A percentile compares a stretch with the other conserved stretches of the same genome.
Conservation (phyloP, 2,888 invertebrate genomes). For the Phalera bucephala region DNA sequence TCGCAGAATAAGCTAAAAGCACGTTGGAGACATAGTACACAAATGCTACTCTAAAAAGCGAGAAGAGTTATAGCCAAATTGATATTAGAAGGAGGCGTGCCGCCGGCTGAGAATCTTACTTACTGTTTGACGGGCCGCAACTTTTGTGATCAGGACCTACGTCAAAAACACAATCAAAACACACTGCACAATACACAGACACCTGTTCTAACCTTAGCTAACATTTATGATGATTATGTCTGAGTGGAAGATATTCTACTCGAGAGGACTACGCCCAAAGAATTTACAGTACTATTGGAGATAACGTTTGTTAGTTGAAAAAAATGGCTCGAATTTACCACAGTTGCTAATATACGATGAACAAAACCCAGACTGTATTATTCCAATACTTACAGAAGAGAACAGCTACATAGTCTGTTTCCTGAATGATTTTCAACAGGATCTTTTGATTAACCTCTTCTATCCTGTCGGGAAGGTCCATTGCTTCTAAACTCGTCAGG, state of each 20-base stretch:
- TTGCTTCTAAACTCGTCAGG: conserved; percentile 95
- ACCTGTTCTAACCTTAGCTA: conserved; percentile 47
- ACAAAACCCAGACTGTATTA: conserved; percentile 44
- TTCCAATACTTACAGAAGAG: conserved; percentile 93
- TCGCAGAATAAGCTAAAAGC: conserved; percentile 58
- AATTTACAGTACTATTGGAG: conserved; percentile 45
- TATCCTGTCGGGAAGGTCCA: conserved; percentile 97
- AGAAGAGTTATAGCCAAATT: conserved; percentile 68
- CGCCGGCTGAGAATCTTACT: conserved; percentile 74
- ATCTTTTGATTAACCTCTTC: conserved; percentile 97
- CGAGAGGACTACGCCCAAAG: conserved; percentile 56
- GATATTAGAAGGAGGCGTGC: conserved; percentile 68
- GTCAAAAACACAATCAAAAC: conserved; percentile 81
- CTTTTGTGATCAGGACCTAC: conserved; percentile 83
- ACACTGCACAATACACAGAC: conserved; percentile 74
- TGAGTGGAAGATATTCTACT: conserved; percentile 50
- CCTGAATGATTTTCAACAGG: conserved; percentile 94
- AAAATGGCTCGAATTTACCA: conserved; percentile 63
- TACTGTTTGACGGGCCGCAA: conserved; percentile 81
- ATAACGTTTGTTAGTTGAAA: conserved; percentile 68
- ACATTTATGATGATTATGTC: conserved; percentile 48
- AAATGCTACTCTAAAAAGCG: conserved; percentile 65
- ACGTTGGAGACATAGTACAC: conserved; percentile 48
- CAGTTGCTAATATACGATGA: conserved; percentile 64
- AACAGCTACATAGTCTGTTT: conserved; percentile 95